These are phyloP conservation scores for Clarias laeviceps DNA, from an alignment of 2,797 vertebrate species.

Conservation along the genomic window DNA sequence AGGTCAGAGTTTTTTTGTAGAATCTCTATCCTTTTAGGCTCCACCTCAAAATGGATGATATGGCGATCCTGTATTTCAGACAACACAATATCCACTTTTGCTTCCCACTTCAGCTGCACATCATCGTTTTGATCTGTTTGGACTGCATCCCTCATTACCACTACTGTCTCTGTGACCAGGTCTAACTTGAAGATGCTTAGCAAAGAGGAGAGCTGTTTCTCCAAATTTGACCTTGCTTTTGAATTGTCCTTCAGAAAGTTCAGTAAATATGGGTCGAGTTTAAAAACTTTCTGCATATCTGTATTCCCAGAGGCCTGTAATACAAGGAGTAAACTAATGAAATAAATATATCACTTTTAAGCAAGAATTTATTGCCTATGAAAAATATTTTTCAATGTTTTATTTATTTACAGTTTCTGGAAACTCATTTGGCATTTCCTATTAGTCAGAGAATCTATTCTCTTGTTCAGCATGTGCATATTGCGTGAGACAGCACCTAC, in stretches of 20 bases:
- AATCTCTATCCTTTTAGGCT: constrained; percentile 34
- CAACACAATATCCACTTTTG: constrained; percentile 54
- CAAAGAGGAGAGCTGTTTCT: constrained; percentile 53
- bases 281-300: constrained; percentile 44
- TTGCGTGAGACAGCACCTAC: neutral
- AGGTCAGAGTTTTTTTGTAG: constrained; percentile 48
- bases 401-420: neutral
- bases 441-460: neutral
- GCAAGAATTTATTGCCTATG: neutral
- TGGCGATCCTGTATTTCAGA: constrained; percentile 37
- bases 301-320: constrained; percentile 26
- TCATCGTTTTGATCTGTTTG: constrained; percentile 9
- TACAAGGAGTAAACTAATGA: neutral
- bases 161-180: constrained; percentile 50
- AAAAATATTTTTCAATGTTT: neutral
- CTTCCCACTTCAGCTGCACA: constrained; percentile 55
- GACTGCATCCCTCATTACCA: constrained; percentile 53
- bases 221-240: constrained; percentile 42
- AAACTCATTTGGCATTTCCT: neutral
- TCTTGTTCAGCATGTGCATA: neutral
- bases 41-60: constrained; percentile 53
- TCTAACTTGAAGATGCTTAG: constrained; percentile 33
- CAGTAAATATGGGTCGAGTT: constrained; percentile 56
- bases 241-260: constrained; percentile 61
- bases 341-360: neutral